Evolutionary conservation across 1,140 invertebrate species (phyloP), one percentile per base, ranked within the genome.

Genomic region (Sminthurides bifidus): DNA sequence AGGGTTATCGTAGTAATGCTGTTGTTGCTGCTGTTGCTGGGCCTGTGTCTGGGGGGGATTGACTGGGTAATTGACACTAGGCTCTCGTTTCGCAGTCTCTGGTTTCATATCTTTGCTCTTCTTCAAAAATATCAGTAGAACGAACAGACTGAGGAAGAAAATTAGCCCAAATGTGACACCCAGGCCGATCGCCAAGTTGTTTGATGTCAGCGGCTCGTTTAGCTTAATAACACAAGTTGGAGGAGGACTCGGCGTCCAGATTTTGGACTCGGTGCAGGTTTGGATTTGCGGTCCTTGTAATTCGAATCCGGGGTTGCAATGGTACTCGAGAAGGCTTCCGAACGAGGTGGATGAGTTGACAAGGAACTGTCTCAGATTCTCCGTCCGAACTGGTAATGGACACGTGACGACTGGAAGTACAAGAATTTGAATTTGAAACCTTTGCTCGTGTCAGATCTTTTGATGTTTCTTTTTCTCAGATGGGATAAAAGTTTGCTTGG

Each of bases 291-390:
- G 82, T 0, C 87, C 87, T 1, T 83, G 78, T 37, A 87, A 76
- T 67, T 85, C 82, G 70, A 78, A 91, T 59, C 85, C 83, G 6
- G 85, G 86, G 50, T 91, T 71, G 67, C 92, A 95, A 61, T 88
- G 83, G 68, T 92, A 94, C 66, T 90, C 85, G 1, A 89, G 81
- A 2, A 81, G 79, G 52, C 84, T 84, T 6, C 82, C 83, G 65
- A 84, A 92, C 4, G 80, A 75, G 0, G 84, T 89, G 0, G 84
- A 83, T 23, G 82, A 81, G 65, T 93, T 92, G 35, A 87, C 80
- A 8, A 89, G 78, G 62, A 90, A 89, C 1, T 89, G 81, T 57
- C 87, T 75, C 0, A 87, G 88, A 68, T 92, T 91, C 46, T 87
- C 82, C 44, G 90, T 84, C 3, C 75, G 70, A 23, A 78, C 76